Evolutionary conservation across 2,797 vertebrate species (phyloP).

Genomic region (Buceros bicornis): DNA sequence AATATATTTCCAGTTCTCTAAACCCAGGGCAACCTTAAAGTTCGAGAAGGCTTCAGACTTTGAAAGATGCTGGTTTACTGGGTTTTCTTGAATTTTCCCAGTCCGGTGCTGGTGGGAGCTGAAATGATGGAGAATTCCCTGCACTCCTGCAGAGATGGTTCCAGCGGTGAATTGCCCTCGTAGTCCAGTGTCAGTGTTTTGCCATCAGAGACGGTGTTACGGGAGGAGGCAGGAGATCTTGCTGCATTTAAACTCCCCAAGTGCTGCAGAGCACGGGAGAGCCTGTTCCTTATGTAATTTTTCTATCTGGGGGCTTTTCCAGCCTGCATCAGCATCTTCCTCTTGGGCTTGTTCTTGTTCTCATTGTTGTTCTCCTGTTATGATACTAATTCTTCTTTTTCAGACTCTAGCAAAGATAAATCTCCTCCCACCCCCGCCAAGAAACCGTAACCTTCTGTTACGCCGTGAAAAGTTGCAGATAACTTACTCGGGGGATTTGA

Average conservation of each 20-base stretch:
- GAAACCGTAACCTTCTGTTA: not conserved
- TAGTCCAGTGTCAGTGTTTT: not conserved
- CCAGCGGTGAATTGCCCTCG: not conserved
- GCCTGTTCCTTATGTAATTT: not conserved
- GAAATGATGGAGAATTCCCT: not conserved
- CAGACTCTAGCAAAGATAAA: not conserved
- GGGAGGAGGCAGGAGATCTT: not conserved
- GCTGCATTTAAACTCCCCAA: not conserved
- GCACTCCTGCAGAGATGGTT: not conserved
- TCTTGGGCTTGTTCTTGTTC: not conserved
- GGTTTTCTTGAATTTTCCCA: not conserved
- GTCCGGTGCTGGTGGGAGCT: not conserved
- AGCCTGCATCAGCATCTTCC: not conserved
- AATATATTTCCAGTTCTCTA: not conserved
- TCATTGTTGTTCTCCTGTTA: not conserved
- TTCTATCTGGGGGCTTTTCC: not conserved
- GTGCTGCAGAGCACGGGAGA: not conserved
- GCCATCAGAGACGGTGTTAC: accelerated
- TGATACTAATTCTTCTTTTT: not conserved
- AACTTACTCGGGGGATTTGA: not conserved
- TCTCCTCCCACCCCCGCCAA: not conserved
- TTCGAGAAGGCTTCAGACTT: not conserved
- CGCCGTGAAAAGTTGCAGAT: accelerated
- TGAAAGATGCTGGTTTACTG: not conserved
- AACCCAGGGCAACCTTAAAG: not conserved